Evolutionary conservation across 2,113 vertebrate species (phyloP), one percentile per base, ranked within the genome.

Genomic region (Salvelinus fontinalis): DNA sequence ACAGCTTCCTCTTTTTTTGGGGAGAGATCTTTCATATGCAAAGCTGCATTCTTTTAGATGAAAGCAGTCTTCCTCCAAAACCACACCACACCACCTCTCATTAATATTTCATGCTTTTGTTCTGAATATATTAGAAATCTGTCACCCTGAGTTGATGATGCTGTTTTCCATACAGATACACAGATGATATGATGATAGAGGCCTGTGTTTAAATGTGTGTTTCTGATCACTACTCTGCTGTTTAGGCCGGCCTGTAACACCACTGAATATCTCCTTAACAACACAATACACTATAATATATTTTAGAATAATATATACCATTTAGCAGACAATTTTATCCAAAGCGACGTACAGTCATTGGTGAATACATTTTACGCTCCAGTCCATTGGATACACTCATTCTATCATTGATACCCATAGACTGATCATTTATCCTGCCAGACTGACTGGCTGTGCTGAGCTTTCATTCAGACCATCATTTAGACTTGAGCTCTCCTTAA

Each of bases 401-500:
- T 75, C 81, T 83, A 86, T 91, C 84, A 80, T 80, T 80, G 67
- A 39, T 54, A 34, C 80, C 72, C 75, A 76, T 73, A 81, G 88
- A 83, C 74, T 54, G 49, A 81, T 65, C 16, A 34, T 39, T 54
- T 70, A 71, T 76, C 64, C 48, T 48, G 31, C 31, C 49, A 24
- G 39, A 9, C 27, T 79, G 7, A 70, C 60, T 27, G 49, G 11
- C 71, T 78, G 75, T 78, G 75, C 81, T 68, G 51, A 85, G 81
- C 73, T 85, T 82, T 88, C 73, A 75, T 84, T 84, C 82, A 83
- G 70, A 70, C 75, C 77, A 70, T 85, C 67, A 81, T 80, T 85
- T 79, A 78, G 79, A 79, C 75, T 54, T 69, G 85, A 85, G 71
- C 67, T 39, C 75, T 70, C 57, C 57, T 64, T 80, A 83, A 90